Percentiles rank a stretch among this genome's conserved stretches.
phyloP scores from a whole-genome alignment of 2,888 invertebrate genomes.

The Tribolium freemani region DNA sequence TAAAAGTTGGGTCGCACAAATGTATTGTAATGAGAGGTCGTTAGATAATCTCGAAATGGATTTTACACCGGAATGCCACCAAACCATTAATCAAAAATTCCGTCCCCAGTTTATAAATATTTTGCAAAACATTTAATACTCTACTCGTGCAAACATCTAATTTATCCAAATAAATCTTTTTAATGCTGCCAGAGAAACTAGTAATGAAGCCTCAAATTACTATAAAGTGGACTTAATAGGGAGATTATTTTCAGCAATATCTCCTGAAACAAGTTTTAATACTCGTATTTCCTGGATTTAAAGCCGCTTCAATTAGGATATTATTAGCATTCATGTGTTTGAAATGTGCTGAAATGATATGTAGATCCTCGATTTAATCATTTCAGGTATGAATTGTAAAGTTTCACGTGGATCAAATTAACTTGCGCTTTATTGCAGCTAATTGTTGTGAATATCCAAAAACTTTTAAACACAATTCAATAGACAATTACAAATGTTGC shows the following conservation, averaged over 20 bases:
- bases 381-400: not conserved
- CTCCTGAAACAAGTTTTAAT: slow-evolving; percentile 3
- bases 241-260: slow-evolving; percentile 1
- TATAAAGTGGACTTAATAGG: not conserved
- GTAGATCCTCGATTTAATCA: slow-evolving; percentile 9
- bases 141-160: too few species aligned
- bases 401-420: not conserved
- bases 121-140: too few species aligned
- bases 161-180: too few species aligned
- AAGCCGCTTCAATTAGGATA: slow-evolving; percentile 9
- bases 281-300: slow-evolving; percentile 4
- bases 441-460: slow-evolving; percentile 14
- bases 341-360: slow-evolving; percentile 24
- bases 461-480: slow-evolving; percentile 2
- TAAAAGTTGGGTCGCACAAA: not conserved
- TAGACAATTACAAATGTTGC: slow-evolving; percentile 1
- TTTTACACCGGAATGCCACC: not conserved
- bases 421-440: slow-evolving; percentile 7
- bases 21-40: not conserved
- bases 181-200: too few species aligned
- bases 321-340: slow-evolving; percentile 25
- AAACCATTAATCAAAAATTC: not conserved
- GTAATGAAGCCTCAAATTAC: not conserved
- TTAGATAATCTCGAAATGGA: not conserved
- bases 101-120: not conserved